phyloP scores from a whole-genome alignment of 2,888 invertebrate genomes.

The Brachyopa scutellaris region DNA sequence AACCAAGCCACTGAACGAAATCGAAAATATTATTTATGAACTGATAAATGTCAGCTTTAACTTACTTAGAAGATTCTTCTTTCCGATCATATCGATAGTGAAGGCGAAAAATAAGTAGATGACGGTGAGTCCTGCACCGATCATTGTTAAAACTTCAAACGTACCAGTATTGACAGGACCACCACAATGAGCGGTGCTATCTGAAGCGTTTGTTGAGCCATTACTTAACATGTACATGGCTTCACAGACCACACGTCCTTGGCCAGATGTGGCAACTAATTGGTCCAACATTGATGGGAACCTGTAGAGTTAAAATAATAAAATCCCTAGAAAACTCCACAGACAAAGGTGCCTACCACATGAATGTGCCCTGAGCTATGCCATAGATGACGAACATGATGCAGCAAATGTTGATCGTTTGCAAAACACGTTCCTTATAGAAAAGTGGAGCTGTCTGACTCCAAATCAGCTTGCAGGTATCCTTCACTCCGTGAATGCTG shows the following conservation, averaged over 20 bases:
- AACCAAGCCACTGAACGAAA: conserved; percentile 78
- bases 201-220: background rate
- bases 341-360: conserved; percentile 76
- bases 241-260: conserved; percentile 78
- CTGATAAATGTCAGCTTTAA: conserved; percentile 3
- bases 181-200: conserved; percentile 80
- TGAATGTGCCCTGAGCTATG: conserved; percentile 79
- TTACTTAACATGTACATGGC: conserved; percentile 51
- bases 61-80: conserved; percentile 84
- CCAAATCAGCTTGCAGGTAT: conserved; percentile 78
- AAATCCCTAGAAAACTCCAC: no score
- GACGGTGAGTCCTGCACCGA: conserved; percentile 86
- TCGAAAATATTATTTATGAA: background rate
- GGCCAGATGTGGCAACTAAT: conserved; percentile 77
- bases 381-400: conserved; percentile 77
- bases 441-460: conserved; percentile 79
- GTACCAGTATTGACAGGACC: conserved; percentile 84
- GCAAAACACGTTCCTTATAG: conserved; percentile 74
- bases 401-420: conserved; percentile 78
- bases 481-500: conserved; percentile 75
- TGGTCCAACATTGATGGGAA: conserved; percentile 79
- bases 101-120: conserved; percentile 86
- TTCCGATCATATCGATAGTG: conserved; percentile 84
- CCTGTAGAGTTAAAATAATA: conserved; percentile 74
- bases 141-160: conserved; percentile 86